These are phyloP conservation scores for Lycocorax pyrrhopterus DNA, from an alignment of 2,113 vertebrate species.

Conservation along the genomic window DNA sequence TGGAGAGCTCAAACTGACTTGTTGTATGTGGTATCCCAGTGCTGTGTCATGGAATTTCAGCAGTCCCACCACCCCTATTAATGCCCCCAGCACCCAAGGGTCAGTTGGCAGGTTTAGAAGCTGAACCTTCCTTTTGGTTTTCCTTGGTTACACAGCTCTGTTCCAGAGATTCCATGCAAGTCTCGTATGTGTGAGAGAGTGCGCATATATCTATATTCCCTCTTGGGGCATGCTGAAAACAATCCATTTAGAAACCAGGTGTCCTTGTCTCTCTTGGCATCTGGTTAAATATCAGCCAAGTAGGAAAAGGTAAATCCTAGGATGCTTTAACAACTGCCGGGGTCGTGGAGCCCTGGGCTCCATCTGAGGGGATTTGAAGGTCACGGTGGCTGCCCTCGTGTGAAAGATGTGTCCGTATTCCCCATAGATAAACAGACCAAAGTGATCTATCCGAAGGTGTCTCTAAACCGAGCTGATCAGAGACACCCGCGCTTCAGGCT, in stretches of 20 bases:
- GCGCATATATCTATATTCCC: not conserved
- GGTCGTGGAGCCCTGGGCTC: not conserved
- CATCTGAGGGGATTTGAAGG: conserved; percentile 38
- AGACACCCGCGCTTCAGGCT: not conserved
- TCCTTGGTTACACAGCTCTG: not conserved
- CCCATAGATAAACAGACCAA: not conserved
- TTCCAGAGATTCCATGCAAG: not conserved
- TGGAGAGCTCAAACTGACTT: not conserved
- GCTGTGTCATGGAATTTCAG: accelerated
- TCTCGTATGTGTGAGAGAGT: not conserved
- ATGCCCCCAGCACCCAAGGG: not conserved
- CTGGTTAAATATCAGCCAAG: conserved; percentile 57
- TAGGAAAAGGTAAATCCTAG: conserved; percentile 38
- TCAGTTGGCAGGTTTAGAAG: not conserved
- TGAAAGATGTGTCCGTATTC: not conserved
- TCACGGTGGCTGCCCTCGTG: not conserved
- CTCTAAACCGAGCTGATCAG: not conserved
- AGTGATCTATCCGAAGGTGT: not conserved
- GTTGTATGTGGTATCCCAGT: not conserved
- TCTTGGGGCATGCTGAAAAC: conserved; percentile 16
- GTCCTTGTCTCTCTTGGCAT: conserved; percentile 49
- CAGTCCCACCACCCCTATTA: not conserved
- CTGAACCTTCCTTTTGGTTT: not conserved
- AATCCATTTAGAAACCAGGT: conserved; percentile 39
- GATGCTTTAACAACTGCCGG: not conserved